Evolutionary conservation across 2,113 vertebrate species (phyloP).

Genomic region (Antechinus stuartii): DNA sequence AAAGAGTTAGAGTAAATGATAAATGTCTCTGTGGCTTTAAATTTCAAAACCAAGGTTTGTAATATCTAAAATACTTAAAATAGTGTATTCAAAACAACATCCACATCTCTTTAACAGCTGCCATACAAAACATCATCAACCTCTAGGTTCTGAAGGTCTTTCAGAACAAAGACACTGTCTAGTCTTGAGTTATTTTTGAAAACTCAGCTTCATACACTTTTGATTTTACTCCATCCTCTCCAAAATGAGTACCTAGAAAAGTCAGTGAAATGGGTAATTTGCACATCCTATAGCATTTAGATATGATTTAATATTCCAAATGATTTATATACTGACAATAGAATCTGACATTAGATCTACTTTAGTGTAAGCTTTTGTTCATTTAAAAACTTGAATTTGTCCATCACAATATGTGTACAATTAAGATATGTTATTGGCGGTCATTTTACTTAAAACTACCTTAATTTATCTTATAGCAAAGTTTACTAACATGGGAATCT

Average conservation of each 20-base stretch:
- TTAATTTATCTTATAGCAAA: background rate
- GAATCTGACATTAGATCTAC: background rate
- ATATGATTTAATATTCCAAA: background rate
- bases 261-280: background rate
- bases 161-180: background rate
- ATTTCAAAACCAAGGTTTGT: background rate
- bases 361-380: background rate
- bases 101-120: background rate
- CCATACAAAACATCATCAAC: background rate
- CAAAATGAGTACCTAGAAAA: background rate
- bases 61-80: background rate
- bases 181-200: background rate
- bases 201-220: background rate
- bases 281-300: background rate
- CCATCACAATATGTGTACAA: background rate
- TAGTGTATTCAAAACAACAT: background rate
- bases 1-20: background rate
- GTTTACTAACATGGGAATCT: background rate
- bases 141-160: background rate
- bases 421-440: background rate
- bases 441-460: background rate
- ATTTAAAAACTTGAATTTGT: background rate
- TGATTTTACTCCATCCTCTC: background rate
- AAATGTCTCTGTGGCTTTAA: background rate
- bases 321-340: background rate